Evolutionary conservation across 2,113 vertebrate species (phyloP), one percentile per base, ranked within the genome.

Genomic region (Apodemus speciosus): DNA sequence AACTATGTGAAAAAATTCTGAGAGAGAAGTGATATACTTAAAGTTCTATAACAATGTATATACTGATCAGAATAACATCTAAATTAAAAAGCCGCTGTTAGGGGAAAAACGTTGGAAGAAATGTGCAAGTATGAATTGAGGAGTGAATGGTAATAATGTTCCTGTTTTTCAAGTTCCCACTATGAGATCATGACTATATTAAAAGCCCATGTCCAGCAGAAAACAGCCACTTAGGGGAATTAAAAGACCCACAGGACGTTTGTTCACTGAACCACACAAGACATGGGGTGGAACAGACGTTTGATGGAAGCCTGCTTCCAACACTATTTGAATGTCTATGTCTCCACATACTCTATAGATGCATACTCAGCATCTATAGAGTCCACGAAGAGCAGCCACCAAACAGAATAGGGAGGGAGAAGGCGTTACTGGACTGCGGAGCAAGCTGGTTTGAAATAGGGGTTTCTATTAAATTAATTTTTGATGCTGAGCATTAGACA

Each of bases 151-250:
- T 75, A 90, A 83, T 81, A 49, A 66, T 79, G 77, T 83, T 86
- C 13, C 56, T n/a, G 69, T 49, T 85, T 86, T 56, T 49, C 32
- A 90, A 62, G 69, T 94, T 86, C 93, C n/a, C 90, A 2, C 51
- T 84, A 71, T 84, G 43, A 27, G 43, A 62, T 87, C 15, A 66
- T 79, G 23, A 89, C 86, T 90, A 35, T 68, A 93, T 92, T 92
- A 92, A 96, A 62, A 49, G 43, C 62, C 40, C 46, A 88, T 69
- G 68, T 85, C 88, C 86, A 88, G 23, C 46, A 91, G 76, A 88
- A 93, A 46, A 68, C 38, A 71, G 43, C 68, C 76, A 62, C 32
- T 62, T 85, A 76, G 21, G 56, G 64, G n/a, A 72, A 83, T 85
- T 73, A 68, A 91, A 89, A 88, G 88, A 18, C 69, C 30, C 73